Evolutionary conservation across 2,888 invertebrate genomes (phyloP).

Genomic region (Cabera pusaria): DNA sequence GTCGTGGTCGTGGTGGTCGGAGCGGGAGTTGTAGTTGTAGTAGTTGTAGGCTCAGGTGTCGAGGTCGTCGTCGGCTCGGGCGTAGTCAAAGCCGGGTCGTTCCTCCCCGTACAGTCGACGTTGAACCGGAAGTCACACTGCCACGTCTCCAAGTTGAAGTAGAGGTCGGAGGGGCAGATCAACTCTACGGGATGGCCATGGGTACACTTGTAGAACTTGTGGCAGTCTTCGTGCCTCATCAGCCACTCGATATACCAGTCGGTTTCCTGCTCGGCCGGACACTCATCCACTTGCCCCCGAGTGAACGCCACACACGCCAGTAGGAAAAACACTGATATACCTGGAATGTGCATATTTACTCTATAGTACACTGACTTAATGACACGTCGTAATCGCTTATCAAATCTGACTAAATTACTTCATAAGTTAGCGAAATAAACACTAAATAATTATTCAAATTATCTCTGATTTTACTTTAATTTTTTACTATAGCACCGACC

Average conservation of each 20-base stretch:
- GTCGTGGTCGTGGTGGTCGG: conserved; percentile 15
- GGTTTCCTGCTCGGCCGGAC: conserved; percentile 54
- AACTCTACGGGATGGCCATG: conserved; percentile 84
- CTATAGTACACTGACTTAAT: too few relatives aligned
- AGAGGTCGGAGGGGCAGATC: conserved; percentile 79
- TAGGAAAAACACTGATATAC: conserved; percentile 37
- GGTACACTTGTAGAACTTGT: conserved; percentile 87
- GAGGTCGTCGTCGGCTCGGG: conserved; percentile 12
- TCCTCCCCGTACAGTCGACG: conserved; percentile 81
- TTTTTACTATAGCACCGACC: conserved; percentile 22
- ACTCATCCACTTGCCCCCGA: conserved; percentile 42
- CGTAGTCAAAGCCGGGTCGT: conserved; percentile 40
- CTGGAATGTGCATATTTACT: conserved; percentile 35
- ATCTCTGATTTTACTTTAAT: too few relatives aligned
- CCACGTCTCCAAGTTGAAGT: conserved; percentile 78
- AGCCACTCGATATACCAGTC: conserved; percentile 73
- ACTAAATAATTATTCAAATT: too few relatives aligned
- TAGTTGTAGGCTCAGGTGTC: conserved; percentile 10
- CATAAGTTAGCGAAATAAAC: too few relatives aligned
- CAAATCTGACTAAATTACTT: too few relatives aligned
- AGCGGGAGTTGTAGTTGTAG: conserved; percentile 28
- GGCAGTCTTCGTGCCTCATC: conserved; percentile 81
- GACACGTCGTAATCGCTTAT: too few relatives aligned
- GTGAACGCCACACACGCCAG: conserved; percentile 39
- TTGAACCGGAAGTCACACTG: conserved; percentile 85